Base-by-base conservation (phyloP, 2,888 invertebrate species). In the Lamellibrachia columna region DNA sequence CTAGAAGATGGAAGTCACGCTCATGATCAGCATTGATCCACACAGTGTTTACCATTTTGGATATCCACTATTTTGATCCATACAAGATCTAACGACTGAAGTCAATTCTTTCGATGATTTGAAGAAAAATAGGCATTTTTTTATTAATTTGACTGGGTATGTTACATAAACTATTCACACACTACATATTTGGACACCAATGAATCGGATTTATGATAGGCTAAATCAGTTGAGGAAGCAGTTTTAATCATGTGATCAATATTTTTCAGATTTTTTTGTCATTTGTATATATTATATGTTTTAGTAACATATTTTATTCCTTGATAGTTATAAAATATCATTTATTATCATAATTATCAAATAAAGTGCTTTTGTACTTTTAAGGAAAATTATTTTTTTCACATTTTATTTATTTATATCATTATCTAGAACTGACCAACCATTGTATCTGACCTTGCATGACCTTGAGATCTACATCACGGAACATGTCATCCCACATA, bases 401-500 rank as follows among this genome's bases (percentile, higher is more conserved):
- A 40, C 40, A 40, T 40, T 40, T 58, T 58, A 15, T 58, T 58
- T 58, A 58, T 58, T 15, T 11, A 7, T 58, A 58, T 58, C 58
- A 58, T 58, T 58, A 8, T 58, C 3, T 58, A 58, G 7, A 52
- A 28, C 28, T 15, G 91, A 91, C 6, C 91, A 91, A 91, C 52
- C 7, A 7, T 28, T 15, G 40, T 52, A 40, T 6, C 90, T 93
- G 93, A 94, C 95, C 94, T 94, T 93, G 92, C 53, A 95, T 93
- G 60, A 93, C 97, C 93, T 97, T 97, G 91, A 97, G 96, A 2
- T 97, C 97, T 94, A 98, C 97, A 94, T 97, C 97, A 0, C 98
- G 96, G 93, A 98, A 96, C 98, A 98, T 98, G 95, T 98, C 98
- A 95, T 98, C 98, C 98, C 98, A 98, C 95, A 98, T 97, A 93